Evolutionary conservation across 2,888 invertebrate species (phyloP), one percentile per base, ranked within the genome.

Genomic region (Cryptocephalus moraei): DNA sequence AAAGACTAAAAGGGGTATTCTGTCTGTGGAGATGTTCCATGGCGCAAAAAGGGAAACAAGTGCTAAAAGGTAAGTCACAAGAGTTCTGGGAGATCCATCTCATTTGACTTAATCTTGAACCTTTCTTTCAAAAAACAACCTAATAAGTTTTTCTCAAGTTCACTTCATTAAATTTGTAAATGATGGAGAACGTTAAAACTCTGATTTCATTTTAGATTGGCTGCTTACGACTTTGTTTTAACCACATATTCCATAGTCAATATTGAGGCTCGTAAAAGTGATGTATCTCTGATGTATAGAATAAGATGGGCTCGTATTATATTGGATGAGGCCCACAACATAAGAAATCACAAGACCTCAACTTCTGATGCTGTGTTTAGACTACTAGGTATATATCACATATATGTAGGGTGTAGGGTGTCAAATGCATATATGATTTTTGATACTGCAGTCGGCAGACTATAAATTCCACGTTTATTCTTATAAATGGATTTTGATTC

Each of bases 271-370:
- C 80, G 70, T 33, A 62, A 77, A 58, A 22, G 3, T 22, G 22
- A 22, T 22, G 72, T 72, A 36, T 80, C 82, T 1, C 76, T 80
- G 0, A 60, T 91, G 14, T 79, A 79, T 65, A 74, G 79, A 39
- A 76, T 96, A 4, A 75, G 75, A 9, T 97, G 95, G 94, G 77
- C 82, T 0, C 77, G 96, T 43, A 78, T 93, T 2, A 84, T 96
- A 50, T 73, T 97, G 14, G 96, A 97, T 71, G 96, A 97, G 73
- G 96, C 90, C 0, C 96, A 97, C 70, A 78, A 81, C 38, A 86
- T 96, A 8, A 82, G 94, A 56, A 96, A 96, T 73, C 79, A 86
- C 66, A 91, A 91, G 70, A 80, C 86, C 8, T 75, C 80, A 53
- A 83, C 84, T 1, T 82, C 90, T 0, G 65, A 74, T 50, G 85